Evolutionary conservation across 1,140 invertebrate species (phyloP), one percentile per base, ranked within the genome.

Genomic region (Hesperophylax magnus): DNA sequence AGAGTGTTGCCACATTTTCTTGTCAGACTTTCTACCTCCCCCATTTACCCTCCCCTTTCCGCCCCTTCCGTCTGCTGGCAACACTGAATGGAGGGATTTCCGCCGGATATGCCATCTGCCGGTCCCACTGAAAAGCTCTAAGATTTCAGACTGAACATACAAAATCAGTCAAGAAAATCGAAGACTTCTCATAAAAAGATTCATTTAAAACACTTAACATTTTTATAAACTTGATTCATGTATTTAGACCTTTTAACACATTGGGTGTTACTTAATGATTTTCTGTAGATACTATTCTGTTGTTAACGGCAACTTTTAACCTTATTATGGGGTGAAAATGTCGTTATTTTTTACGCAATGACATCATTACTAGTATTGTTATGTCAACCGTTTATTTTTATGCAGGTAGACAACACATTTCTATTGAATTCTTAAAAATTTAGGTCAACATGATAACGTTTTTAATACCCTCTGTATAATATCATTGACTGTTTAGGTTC

Each of bases 91-190:
- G 77, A 27, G 71, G 81, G 81, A 82, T 82, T 79, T 82, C 81
- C 81, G 77, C 52, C 58, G 54, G 63, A 79, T 69, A 79, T 76
- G 77, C 75, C 82, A 83, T 83, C 82, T 79, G 79, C 74, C 79
- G 79, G 69, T 71, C 76, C 79, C 76, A 56, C 67, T n/a, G n/a
- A 71, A 65, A 71, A 52, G 67, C 39, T 71, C 31, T n/a, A 47
- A 71, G 67, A 47, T 71, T n/a, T 18, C 67, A 24, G 67, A 20
- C 18, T 20, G 63, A 71, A 53, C n/a, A 22, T 18, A 11, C 6
- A 17, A 17, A 22, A 1, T 9, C 24, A 0, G 61, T 5, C 18
- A 17, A 47, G 39, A 8, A 71, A 71, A 53, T 53, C 22, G 18
- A n/a, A 24, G 3, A 24, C 39, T 0, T 18, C 5, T 9, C 17